phyloP scores from a whole-genome alignment of 2,888 invertebrate species.

The Palloptera scutellata region DNA sequence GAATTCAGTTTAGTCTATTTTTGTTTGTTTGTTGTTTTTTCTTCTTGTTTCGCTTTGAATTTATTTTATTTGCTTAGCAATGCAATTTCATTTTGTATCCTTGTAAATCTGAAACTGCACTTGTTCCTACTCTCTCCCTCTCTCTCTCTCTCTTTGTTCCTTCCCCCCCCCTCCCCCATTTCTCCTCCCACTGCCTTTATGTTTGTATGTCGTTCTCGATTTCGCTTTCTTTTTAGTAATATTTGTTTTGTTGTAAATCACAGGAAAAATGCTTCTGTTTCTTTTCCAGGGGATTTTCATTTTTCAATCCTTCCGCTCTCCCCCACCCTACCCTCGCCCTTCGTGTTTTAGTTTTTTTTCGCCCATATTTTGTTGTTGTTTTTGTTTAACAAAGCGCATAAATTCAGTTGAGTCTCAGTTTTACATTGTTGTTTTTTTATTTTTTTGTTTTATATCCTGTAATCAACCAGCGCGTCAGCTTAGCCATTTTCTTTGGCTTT shows the following conservation, averaged over 20 bases:
- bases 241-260: slow-evolving; percentile 8
- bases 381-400: slow-evolving; percentile 18
- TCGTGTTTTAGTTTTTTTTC: not conserved
- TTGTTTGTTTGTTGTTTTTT: slow-evolving; percentile 8
- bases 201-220: slow-evolving; percentile 16
- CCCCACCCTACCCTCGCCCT: too few relatives aligned
- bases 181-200: too few relatives aligned
- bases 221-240: slow-evolving; percentile 10
- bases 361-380: slow-evolving; percentile 4
- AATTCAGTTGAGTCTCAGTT: slow-evolving; percentile 8
- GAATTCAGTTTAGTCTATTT: not conserved
- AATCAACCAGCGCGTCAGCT: not conserved
- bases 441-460: too few relatives aligned
- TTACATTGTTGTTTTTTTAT: not conserved
- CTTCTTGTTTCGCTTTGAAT: slow-evolving; percentile 11
- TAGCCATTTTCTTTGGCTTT: not conserved
- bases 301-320: not conserved
- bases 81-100: slow-evolving; percentile 23
- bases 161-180: too few relatives aligned
- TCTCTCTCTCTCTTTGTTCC: not conserved
- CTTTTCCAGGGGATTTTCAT: not conserved
- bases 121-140: not conserved
- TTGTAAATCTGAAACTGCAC: slow-evolving; percentile 18
- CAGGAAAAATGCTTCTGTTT: slow-evolving; percentile 8
- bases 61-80: slow-evolving; percentile 26